Evolutionary conservation across 2,888 invertebrate species (phyloP), one percentile per base, ranked within the genome.

Genomic region (Eupithecia inturbata): DNA sequence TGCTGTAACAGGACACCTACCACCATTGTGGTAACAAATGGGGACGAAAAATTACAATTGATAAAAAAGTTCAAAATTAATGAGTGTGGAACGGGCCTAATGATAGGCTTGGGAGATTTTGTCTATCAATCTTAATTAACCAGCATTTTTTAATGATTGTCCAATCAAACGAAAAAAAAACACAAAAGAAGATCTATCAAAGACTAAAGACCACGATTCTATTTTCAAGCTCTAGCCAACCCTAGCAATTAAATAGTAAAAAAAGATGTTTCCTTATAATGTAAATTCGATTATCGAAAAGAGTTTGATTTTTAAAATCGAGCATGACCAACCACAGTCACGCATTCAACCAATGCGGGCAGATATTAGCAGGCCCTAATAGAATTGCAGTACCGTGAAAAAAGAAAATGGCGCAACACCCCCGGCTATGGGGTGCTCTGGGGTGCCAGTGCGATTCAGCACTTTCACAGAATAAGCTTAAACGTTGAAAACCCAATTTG

Each of bases 401-500:
- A 90, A 89, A 85, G 84, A 89, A 91, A 91, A 90, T 87, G 87
- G 87, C 88, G 87, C 81, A 84, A 89, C 85, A 81, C 87, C 87
- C 84, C 78, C 72, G 70, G 77, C 75, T 45, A 78, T 79, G 81
- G 89, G 89, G 89, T 82, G 74, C 76, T 78, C 78, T 80, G 82
- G 90, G 90, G 90, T 82, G 91, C 87, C 84, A 83, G 88, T 85
- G 87, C 89, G 87, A 90, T 80, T 93, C 93, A 93, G 94, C 94
- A 90, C 85, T 93, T 93, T 92, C 81, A 82, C 87, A 84, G 86
- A 90, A 91, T 89, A 88, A 89, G 91, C 91, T 92, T 88, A 87
- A 90, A 89, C 87, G 92, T 86, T 90, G 90, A 91, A 90, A 93
- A 93, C 92, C 91, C 92, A 93, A 94, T 93, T 94, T 94, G 91